Percentiles rank a stretch among this genome's conserved stretches.
phyloP scores from a whole-genome alignment of 2,113 vertebrate species.

The Butastur rufipennis region DNA sequence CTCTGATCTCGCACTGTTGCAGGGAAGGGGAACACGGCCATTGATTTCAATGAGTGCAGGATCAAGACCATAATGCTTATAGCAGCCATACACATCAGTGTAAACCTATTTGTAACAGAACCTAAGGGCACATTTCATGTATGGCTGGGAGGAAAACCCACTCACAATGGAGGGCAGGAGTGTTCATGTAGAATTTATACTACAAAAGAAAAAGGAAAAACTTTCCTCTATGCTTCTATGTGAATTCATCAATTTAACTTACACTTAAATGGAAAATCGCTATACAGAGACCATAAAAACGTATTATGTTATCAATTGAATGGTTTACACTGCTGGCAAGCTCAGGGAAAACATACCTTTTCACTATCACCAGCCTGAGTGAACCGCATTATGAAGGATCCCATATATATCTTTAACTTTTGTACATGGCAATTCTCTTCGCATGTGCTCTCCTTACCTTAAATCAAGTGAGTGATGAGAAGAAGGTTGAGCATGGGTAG shows the following conservation, averaged over 20 bases:
- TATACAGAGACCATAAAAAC: slow-evolving; percentile 74
- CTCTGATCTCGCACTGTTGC: neutral
- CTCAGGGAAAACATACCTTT: slow-evolving; percentile 66
- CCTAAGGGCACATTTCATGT: slow-evolving; percentile 63
- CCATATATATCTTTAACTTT: slow-evolving; percentile 71
- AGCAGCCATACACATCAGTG: slow-evolving; percentile 47
- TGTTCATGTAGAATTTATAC: slow-evolving; percentile 69
- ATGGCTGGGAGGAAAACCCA: slow-evolving; percentile 50
- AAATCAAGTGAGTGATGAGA: slow-evolving; percentile 67
- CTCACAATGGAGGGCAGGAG: slow-evolving; percentile 58
- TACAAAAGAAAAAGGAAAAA: slow-evolving; percentile 60
- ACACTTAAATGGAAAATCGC: slow-evolving; percentile 74
- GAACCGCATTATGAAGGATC: slow-evolving; percentile 65
- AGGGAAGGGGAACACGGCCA: neutral
- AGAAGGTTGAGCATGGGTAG: neutral
- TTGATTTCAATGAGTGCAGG: slow-evolving; percentile 53
- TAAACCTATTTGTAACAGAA: slow-evolving; percentile 60
- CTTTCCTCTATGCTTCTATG: slow-evolving; percentile 59
- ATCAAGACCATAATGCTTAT: slow-evolving; percentile 51
- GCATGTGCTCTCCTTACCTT: slow-evolving; percentile 46
- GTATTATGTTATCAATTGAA: slow-evolving; percentile 72
- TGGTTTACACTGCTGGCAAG: slow-evolving; percentile 71
- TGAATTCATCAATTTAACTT: slow-evolving; percentile 76
- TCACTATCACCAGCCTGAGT: slow-evolving; percentile 62
- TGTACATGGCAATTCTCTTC: slow-evolving; percentile 57